Conservation (phyloP, 1,140 invertebrate genomes). For the Frieseomelitta varia region DNA sequence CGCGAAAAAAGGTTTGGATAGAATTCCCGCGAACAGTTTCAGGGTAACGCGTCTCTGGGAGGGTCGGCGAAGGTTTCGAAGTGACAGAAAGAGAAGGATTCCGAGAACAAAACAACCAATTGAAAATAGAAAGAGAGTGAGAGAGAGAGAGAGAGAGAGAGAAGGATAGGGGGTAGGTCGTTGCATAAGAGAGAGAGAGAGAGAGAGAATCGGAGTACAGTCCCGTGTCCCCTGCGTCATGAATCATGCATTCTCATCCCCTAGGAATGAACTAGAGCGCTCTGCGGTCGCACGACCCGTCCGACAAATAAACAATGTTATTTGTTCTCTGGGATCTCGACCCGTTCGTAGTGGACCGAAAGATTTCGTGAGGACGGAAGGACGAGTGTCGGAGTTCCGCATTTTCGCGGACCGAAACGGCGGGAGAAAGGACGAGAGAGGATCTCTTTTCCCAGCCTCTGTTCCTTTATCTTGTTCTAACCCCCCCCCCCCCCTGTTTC, state of each 20-base stretch:
- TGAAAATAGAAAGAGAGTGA: conserved; percentile 23
- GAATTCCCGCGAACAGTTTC: conserved; percentile 24
- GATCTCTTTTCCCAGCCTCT: background rate
- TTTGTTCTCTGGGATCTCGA: conserved; percentile 69
- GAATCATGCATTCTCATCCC: conserved; percentile 77
- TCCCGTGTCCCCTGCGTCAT: conserved; percentile 70
- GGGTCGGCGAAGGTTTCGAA: conserved; percentile 33
- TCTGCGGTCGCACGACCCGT: conserved; percentile 63
- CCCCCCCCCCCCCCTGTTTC: no score
- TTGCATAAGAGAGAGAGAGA: conserved; percentile 54
- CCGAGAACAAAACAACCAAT: conserved; percentile 12
- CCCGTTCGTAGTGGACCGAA: conserved; percentile 60
- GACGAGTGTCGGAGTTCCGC: conserved; percentile 48
- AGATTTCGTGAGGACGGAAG: conserved; percentile 57
- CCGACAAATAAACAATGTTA: conserved; percentile 79
- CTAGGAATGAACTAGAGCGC: conserved; percentile 65
- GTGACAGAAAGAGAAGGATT: conserved; percentile 6
- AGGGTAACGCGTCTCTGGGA: conserved; percentile 37
- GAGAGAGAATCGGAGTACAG: conserved; percentile 65
- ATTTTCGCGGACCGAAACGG: conserved; percentile 55
- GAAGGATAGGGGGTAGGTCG: background rate
- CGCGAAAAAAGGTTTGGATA: background rate
- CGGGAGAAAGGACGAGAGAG: conserved; percentile 7
- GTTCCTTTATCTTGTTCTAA: conserved; percentile 8
- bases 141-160: conserved; percentile 20